phyloP scores from a whole-genome alignment of 2,113 vertebrate species.

The Neolamprologus brichardi region DNA sequence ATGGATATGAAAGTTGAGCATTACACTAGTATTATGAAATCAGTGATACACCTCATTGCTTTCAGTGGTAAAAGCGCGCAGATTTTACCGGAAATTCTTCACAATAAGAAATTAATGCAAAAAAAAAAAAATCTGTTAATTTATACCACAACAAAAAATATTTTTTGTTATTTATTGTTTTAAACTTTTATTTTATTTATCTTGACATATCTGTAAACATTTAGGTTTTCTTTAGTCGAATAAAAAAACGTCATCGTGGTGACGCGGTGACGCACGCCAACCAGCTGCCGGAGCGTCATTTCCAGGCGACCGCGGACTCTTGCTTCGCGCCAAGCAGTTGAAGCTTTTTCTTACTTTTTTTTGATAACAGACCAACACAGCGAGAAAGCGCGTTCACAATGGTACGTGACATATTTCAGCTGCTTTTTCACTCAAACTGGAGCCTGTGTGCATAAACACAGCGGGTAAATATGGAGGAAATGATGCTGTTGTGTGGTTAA shows the following conservation, averaged over 20 bases:
- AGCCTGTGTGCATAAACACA: too few species aligned
- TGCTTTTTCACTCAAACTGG: background rate
- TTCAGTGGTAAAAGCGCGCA: background rate
- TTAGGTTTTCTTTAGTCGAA: background rate
- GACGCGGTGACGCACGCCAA: background rate
- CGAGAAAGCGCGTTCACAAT: slow-evolving; percentile 8
- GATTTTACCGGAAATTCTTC: background rate
- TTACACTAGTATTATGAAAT: background rate
- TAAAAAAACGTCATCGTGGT: background rate
- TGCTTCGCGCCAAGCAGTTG: slow-evolving; percentile 70
- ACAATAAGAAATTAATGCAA: background rate
- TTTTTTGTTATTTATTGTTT: background rate
- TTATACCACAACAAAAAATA: background rate
- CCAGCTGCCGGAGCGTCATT: slow-evolving; percentile 56
- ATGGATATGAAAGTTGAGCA: background rate
- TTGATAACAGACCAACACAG: background rate
- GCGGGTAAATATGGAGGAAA: background rate
- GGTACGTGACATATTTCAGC: slow-evolving; percentile 40
- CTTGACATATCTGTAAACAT: background rate
- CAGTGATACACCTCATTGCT: background rate
- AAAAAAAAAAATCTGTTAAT: background rate
- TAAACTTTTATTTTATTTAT: background rate
- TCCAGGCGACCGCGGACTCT: slow-evolving; percentile 39
- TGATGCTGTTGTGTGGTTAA: background rate
- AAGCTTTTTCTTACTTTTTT: background rate